Evolutionary conservation across 2,888 invertebrate genomes (phyloP), one percentile per base, ranked within the genome.

Genomic region (Caenorhabditis sp.): DNA sequence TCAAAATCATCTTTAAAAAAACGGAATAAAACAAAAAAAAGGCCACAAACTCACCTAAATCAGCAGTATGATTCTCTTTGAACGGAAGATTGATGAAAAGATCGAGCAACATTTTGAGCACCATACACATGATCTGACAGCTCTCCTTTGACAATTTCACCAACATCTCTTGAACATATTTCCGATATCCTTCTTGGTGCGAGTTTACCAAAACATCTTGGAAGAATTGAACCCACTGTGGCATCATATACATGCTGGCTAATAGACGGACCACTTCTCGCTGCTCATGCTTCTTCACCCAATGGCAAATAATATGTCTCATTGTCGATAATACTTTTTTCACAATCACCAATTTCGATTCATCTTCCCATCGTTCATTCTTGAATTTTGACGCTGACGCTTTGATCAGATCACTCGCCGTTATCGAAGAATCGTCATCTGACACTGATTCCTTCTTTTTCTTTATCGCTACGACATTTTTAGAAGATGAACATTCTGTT

Each of bases 151-250:
- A 43, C 1, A 65, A 49, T 36, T 68, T 72, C 27, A 65, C 65
- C 0, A 67, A 26, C 31, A 43, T 43, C 26, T 72, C 72, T 65
- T 72, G 67, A 5, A 63, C 31, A 27, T 72, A 72, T n/a, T 68
- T 67, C 1, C 72, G 61, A 36, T 72, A 65, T 10, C 56, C 73
- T 60, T 73, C 68, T 61, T 68, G 65, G 21, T 63, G 59, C 12
- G 69, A 61, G 14, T 74, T 74, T 0, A 74, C 69, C 8, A 74
- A 60, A 26, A 74, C 60, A 53, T 74, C 74, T 25, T 67, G 58
- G 58, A 63, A 74, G 20, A 74, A 74, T 1, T 57, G 23, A 1
- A 58, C 23, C 74, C 74, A 74, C 4, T 52, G 49, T 2, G 56
- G 31, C 4, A 60, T 49, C 36, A 63, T 23, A 49, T 67, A 74